A percentile compares a stretch with the other conserved stretches of the same genome.
Conservation (phyloP, 2,888 invertebrate genomes). For the Unio pictorum region DNA sequence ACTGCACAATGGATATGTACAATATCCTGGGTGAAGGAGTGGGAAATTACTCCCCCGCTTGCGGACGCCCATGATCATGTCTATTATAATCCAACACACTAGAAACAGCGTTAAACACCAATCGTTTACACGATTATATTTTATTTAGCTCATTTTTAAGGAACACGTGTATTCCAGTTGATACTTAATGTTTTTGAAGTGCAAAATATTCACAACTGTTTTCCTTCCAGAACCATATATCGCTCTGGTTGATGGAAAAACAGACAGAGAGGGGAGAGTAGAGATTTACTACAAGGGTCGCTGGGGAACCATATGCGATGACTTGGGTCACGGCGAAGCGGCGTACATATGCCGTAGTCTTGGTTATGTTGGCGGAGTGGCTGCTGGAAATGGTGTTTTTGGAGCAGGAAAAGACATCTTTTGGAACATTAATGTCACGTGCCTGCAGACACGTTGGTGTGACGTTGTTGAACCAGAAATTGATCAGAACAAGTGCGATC, state of each 20-base stretch:
- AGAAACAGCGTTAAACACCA: too few relatives aligned
- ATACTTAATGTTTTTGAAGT: too few relatives aligned
- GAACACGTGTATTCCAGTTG: too few relatives aligned
- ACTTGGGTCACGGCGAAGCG: constrained; percentile 54
- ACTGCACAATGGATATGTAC: too few relatives aligned
- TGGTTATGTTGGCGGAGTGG: constrained; percentile 54
- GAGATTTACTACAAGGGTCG: constrained; percentile 58
- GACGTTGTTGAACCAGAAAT: constrained; percentile 30
- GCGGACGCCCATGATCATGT: too few relatives aligned
- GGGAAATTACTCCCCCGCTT: too few relatives aligned
- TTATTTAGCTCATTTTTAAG: too few relatives aligned
- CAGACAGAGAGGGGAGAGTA: constrained; percentile 55
- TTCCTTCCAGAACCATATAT: constrained; percentile 53
- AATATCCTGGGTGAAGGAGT: too few relatives aligned
- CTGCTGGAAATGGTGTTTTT: constrained; percentile 50
- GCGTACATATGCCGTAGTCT: constrained; percentile 58
- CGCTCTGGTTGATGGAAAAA: constrained; percentile 52
- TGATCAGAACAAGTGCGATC: constrained; percentile 30
- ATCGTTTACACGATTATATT: too few relatives aligned
- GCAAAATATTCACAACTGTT: neutral
- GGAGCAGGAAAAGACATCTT: constrained; percentile 49
- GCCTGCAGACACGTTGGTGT: constrained; percentile 45
- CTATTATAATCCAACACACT: too few relatives aligned
- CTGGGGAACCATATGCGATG: constrained; percentile 60
- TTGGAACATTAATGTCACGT: constrained; percentile 55